phyloP scores from a whole-genome alignment of 2,888 invertebrate species.

The Coecobrya sp. region DNA sequence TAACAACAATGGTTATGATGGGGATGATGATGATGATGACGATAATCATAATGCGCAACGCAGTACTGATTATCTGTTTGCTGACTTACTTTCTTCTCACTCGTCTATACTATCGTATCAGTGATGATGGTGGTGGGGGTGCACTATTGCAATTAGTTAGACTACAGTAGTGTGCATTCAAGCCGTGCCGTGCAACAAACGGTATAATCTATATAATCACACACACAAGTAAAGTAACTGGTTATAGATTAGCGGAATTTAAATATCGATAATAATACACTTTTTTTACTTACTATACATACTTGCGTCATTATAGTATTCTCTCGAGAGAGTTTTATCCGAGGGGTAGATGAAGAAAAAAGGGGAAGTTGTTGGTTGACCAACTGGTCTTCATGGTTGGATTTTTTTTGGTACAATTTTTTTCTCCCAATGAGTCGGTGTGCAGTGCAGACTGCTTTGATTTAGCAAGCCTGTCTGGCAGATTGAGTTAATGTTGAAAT shows the following conservation, averaged over 20 bases:
- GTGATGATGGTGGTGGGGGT: not conserved
- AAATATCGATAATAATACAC: not conserved
- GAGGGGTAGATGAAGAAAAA: not conserved
- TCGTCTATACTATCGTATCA: not conserved
- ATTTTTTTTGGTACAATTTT: too few relatives aligned
- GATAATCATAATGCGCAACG: conserved; percentile 9
- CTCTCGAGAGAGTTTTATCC: not conserved
- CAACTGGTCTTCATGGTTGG: too few relatives aligned
- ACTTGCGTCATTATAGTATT: not conserved
- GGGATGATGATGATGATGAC: not conserved
- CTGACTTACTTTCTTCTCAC: conserved; percentile 17
- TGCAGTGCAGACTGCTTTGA: too few relatives aligned
- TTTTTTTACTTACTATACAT: not conserved
- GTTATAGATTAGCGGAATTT: not conserved
- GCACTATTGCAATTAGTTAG: not conserved
- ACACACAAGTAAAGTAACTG: conserved; percentile 2
- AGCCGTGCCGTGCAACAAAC: not conserved
- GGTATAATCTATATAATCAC: too few relatives aligned
- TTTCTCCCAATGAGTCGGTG: too few relatives aligned
- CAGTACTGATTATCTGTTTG: not conserved
- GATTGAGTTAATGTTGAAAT: too few relatives aligned
- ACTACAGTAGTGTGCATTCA: not conserved
- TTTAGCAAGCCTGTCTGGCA: too few relatives aligned
- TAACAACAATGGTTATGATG: not conserved
- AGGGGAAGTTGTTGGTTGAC: not conserved